A percentile compares a stretch with the other conserved stretches of the same genome.
Evolutionary conservation across 1,140 invertebrate species (phyloP).

Genomic region (Thrips palmi): DNA sequence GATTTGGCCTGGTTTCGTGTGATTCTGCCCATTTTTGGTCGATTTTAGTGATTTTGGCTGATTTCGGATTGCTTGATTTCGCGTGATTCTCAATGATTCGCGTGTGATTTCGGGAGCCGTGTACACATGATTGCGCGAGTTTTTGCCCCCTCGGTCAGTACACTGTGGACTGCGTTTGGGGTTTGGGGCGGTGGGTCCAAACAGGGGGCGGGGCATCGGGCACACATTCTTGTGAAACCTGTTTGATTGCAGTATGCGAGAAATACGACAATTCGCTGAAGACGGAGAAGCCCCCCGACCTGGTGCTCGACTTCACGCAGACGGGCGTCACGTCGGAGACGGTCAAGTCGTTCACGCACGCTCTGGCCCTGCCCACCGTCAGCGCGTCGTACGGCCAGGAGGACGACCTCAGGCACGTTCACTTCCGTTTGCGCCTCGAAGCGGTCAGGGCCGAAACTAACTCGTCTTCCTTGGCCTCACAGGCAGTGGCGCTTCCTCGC

Average conservation of each 20-base stretch:
- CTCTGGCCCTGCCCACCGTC: conserved; percentile 61
- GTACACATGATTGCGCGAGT: too few relatives aligned
- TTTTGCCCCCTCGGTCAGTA: too few relatives aligned
- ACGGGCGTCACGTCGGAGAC: conserved; percentile 58
- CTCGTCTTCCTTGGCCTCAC: neutral
- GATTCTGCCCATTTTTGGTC: too few relatives aligned
- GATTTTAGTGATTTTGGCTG: too few relatives aligned
- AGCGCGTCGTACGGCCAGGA: conserved; percentile 65
- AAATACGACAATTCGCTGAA: conserved; percentile 41
- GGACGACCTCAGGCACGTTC: conserved; percentile 41
- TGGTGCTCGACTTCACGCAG: conserved; percentile 61
- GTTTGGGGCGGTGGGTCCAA: neutral
- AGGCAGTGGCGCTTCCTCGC: conserved; percentile 55
- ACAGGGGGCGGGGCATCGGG: neutral
- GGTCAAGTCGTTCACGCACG: conserved; percentile 60
- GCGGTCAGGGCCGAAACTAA: neutral
- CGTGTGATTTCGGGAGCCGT: too few relatives aligned
- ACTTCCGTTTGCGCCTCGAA: neutral
- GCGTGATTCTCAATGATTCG: too few relatives aligned
- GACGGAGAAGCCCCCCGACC: conserved; percentile 42
- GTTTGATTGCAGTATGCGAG: conserved; percentile 36
- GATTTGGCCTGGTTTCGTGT: too few relatives aligned
- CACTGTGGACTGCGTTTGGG: neutral
- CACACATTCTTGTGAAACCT: neutral
- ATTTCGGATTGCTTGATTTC: too few relatives aligned